Conservation (phyloP, 2,888 invertebrate species). For the Smittia sp. region DNA sequence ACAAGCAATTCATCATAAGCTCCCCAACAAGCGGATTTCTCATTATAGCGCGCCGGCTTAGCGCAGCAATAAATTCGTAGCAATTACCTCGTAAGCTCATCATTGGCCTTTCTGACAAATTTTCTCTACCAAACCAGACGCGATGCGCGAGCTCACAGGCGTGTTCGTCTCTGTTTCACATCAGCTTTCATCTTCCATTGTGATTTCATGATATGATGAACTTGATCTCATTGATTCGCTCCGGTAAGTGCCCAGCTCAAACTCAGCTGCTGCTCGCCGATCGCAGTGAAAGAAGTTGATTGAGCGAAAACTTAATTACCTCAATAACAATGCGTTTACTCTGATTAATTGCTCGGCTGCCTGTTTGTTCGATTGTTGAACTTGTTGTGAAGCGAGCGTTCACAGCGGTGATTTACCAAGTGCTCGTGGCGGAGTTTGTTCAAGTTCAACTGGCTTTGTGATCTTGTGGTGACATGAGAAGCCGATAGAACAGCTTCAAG, state of each 20-base stretch:
- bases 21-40: neutral
- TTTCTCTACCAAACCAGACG: neutral
- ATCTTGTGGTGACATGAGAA: neutral
- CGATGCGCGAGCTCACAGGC: neutral
- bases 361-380: neutral
- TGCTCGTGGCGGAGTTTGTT: neutral
- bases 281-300: neutral
- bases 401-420: neutral
- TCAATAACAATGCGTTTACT: neutral
- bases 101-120: neutral
- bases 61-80: neutral
- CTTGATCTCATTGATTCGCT: conserved; percentile 18
- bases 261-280: neutral
- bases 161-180: neutral
- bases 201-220: conserved; percentile 4
- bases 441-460: no score
- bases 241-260: neutral
- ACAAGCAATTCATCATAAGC: neutral
- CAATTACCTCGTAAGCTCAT: conserved; percentile 6
- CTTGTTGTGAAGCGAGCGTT: conserved; percentile 4
- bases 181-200: conserved; percentile 5
- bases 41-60: no score
- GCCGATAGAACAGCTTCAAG: neutral
- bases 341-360: neutral
- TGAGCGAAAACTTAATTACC: neutral